These are phyloP conservation scores for Branchipolynoe longqiensis DNA, from an alignment of 2,888 invertebrate genomes.

Conservation along the genomic window DNA sequence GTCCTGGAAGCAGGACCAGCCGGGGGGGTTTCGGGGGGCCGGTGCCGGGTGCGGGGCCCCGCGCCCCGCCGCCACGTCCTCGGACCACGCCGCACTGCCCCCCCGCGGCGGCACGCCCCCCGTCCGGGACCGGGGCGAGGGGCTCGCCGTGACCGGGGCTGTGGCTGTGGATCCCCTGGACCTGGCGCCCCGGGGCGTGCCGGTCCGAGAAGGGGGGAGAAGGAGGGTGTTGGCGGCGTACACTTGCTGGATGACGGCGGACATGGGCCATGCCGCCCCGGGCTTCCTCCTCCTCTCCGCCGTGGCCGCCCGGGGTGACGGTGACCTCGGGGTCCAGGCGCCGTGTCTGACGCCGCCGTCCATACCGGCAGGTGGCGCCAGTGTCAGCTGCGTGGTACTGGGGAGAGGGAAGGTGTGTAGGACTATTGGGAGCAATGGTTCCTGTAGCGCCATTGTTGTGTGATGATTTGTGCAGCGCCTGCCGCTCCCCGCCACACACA, in stretches of 20 bases:
- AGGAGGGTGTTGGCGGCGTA: background rate
- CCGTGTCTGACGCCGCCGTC: too few species aligned
- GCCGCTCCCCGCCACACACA: too few species aligned
- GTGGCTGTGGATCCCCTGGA: background rate
- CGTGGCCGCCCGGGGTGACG: too few species aligned
- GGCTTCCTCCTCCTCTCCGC: background rate
- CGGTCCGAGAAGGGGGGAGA: background rate
- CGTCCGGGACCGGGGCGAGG: background rate
- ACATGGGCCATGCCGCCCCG: background rate
- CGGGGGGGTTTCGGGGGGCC: background rate
- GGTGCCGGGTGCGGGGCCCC: background rate
- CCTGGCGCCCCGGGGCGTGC: background rate
- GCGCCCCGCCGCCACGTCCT: background rate
- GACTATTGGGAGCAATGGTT: too few species aligned
- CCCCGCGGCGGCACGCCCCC: background rate
- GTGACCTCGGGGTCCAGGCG: too few species aligned
- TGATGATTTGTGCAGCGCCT: too few species aligned
- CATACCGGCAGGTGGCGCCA: too few species aligned
- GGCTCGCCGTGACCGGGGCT: background rate
- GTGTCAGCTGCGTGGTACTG: too few species aligned
- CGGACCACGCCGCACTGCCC: background rate
- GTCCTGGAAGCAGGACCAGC: constrained; percentile 10
- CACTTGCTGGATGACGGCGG: constrained; percentile 27
- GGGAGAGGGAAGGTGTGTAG: too few species aligned
- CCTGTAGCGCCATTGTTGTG: too few species aligned